Evolutionary conservation across 2,113 vertebrate species (phyloP).

Genomic region (Henicopernis longicauda): DNA sequence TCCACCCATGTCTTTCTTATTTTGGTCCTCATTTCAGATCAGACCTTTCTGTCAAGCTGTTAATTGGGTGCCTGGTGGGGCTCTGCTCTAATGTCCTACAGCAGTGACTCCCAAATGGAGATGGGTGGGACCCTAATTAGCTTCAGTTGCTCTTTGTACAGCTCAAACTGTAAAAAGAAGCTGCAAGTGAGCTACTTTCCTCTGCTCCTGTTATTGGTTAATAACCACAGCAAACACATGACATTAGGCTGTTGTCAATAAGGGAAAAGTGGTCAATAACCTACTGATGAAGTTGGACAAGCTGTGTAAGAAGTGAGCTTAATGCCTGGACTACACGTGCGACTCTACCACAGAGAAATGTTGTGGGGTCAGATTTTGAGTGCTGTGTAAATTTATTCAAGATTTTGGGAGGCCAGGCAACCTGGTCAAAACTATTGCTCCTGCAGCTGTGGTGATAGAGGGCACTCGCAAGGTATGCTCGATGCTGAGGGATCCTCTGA

Average conservation of each 20-base stretch:
- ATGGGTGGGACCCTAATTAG: not conserved
- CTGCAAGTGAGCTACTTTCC: not conserved
- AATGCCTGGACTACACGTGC: not conserved
- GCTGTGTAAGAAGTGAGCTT: not conserved
- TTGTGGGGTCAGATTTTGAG: not conserved
- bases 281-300: not conserved
- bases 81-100: not conserved
- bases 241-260: not conserved
- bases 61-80: not conserved
- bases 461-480: not conserved
- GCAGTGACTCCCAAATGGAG: not conserved
- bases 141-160: not conserved
- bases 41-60: not conserved
- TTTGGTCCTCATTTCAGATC: not conserved
- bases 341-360: not conserved
- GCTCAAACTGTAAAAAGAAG: not conserved
- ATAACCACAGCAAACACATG: too few species aligned
- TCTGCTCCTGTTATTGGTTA: not conserved
- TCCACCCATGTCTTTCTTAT: not conserved
- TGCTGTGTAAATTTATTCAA: not conserved
- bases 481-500: not conserved
- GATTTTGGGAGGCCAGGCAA: too few species aligned
- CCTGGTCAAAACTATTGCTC: not conserved
- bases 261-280: not conserved
- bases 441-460: not conserved